Evolutionary conservation across 2,888 invertebrate species (phyloP).

Genomic region (Agelastica alni): DNA sequence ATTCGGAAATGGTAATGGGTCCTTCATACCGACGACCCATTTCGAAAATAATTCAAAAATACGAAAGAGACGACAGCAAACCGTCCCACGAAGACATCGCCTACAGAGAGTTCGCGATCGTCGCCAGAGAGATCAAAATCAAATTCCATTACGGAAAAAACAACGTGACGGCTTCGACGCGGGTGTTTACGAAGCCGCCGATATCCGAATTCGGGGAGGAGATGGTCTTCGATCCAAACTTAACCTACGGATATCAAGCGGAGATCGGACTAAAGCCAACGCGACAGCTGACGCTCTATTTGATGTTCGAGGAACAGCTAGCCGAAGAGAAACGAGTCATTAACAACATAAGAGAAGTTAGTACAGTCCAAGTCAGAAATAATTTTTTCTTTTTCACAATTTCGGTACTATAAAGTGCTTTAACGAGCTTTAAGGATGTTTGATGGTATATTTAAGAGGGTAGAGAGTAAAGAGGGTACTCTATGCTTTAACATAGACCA

Average conservation of each 20-base stretch:
- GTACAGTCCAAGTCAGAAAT: no score
- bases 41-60: conserved; percentile 55
- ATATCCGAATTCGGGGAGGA: conserved; percentile 71
- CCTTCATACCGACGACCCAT: conserved; percentile 5
- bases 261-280: conserved; percentile 64
- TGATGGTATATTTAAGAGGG: no score
- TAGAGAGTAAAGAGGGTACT: no score
- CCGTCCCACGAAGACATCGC: conserved; percentile 68
- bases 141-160: conserved; percentile 67
- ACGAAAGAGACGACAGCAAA: conserved; percentile 61
- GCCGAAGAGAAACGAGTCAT: conserved; percentile 64
- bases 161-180: conserved; percentile 65
- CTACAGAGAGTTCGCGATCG: conserved; percentile 66
- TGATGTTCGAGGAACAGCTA: conserved; percentile 66
- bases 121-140: conserved; percentile 64
- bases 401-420: no score
- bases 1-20: neutral
- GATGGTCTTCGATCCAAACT: conserved; percentile 54
- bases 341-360: conserved; percentile 60
- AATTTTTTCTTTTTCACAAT: no score
- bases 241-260: conserved; percentile 70
- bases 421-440: no score
- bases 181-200: conserved; percentile 71
- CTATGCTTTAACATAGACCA: no score
- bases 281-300: conserved; percentile 67